Percentiles rank a stretch among this genome's conserved stretches.
Evolutionary conservation across 2,888 invertebrate genomes (phyloP).

Genomic region (Aporophyla lueneburgensis): DNA sequence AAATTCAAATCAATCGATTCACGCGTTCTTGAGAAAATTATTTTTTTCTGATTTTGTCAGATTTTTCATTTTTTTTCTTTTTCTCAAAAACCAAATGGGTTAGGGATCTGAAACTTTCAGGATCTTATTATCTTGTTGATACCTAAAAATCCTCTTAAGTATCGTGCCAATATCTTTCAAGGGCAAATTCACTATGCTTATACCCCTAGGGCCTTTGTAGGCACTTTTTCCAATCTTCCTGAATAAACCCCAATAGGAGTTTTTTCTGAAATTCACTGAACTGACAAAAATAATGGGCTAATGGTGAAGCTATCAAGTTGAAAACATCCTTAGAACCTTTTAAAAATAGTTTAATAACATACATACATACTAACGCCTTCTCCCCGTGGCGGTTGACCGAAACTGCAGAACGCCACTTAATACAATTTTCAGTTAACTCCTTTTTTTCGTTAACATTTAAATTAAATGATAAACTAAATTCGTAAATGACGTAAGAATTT

Average conservation of each 20-base stretch:
- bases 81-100: too few relatives aligned
- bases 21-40: too few relatives aligned
- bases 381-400: neutral
- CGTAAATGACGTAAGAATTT: slow-evolving; percentile 27
- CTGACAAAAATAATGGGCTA: neutral
- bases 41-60: too few relatives aligned
- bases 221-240: neutral
- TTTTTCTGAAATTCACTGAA: neutral
- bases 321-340: neutral
- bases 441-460: neutral
- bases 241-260: neutral
- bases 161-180: too few relatives aligned
- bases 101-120: too few relatives aligned
- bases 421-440: neutral
- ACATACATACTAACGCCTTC: neutral
- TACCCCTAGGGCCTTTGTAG: too few relatives aligned
- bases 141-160: too few relatives aligned
- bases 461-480: neutral
- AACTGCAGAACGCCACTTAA: neutral
- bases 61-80: too few relatives aligned
- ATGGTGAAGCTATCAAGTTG: neutral
- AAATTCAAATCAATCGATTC: too few relatives aligned
- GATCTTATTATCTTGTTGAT: too few relatives aligned
- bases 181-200: too few relatives aligned
- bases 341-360: neutral